Base-by-base conservation (phyloP, 2,888 invertebrate species). In the Tanaodytes sp. region DNA sequence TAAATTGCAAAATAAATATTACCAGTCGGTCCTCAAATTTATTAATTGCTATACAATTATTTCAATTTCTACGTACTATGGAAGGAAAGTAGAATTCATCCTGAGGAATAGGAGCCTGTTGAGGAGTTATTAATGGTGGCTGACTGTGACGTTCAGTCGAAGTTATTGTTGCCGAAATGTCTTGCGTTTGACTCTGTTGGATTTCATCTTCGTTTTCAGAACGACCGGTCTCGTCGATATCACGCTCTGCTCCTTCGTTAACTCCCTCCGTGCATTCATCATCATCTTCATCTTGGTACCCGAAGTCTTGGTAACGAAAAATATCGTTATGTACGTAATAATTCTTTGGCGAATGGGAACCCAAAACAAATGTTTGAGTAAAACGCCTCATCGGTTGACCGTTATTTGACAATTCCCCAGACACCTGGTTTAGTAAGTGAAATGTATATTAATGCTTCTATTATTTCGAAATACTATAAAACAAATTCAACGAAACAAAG, bases 271-370 rank as follows among this genome's bases (percentile, higher is more conserved):
- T 81, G 19, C 79, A 74, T 1, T 80, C 74, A n/a, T 82, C 82
- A 9, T 79, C 77, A 33, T 85, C 84, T 40, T 84, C 84, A 52
- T 84, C 84, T 2, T 80, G 77, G 45, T 82, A 84, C 23, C 83
- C 83, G 72, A 83, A 76, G 57, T 85, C 96, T 90, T 97, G 97
- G 86, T 98, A 98, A 73, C 97, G 93, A 87, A 98, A 98, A 86
- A 98, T 98, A 87, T 98, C 98, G 86, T 98, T 98, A 86, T 97
- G 96, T 69, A 98, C 98, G 85, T 98, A 98, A 88, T 97, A 98
- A 87, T 97, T 96, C 88, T 96, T 97, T 65, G 97, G 96, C 62
- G 95, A 93, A 87, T 97, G 97, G 68, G 96, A 93, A 70, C 95
- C 97, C 85, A 98, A 87, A 62, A 98, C 97, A 87, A 98, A 96